Conservation (phyloP, 2,888 invertebrate genomes). For the Eurytoma californica region DNA sequence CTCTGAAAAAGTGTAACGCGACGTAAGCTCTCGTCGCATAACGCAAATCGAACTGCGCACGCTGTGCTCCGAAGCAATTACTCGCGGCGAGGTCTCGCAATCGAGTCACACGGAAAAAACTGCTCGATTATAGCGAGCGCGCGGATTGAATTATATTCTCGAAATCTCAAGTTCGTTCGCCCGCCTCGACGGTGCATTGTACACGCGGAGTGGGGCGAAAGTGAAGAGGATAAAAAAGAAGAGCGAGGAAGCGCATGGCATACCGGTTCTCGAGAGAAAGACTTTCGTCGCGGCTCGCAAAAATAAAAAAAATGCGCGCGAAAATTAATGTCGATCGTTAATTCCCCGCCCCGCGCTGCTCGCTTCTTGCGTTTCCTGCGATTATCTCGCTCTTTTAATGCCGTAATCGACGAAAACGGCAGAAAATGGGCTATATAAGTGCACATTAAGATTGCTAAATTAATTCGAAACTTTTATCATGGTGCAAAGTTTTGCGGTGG, state of each 20-base stretch:
- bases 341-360: background rate
- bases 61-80: too few relatives aligned
- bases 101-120: too few relatives aligned
- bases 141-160: background rate
- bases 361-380: background rate
- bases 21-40: background rate
- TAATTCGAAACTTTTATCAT: too few relatives aligned
- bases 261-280: constrained; percentile 49
- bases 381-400: too few relatives aligned
- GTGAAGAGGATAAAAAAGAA: constrained; percentile 1
- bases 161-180: background rate
- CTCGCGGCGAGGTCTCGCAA: too few relatives aligned
- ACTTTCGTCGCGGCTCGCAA: constrained; percentile 36
- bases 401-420: too few relatives aligned
- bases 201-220: background rate
- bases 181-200: background rate
- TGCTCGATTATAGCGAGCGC: background rate
- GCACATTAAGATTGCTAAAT: too few relatives aligned
- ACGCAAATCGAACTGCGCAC: too few relatives aligned
- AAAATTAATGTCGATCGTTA: constrained; percentile 45
- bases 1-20: constrained; percentile 20
- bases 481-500: too few relatives aligned
- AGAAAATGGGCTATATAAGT: too few relatives aligned
- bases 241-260: background rate
- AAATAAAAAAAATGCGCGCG: constrained; percentile 24